Evolutionary conservation across 2,888 invertebrate genomes (phyloP), one percentile per base, ranked within the genome.

Genomic region (Toxonevra muliebris): DNA sequence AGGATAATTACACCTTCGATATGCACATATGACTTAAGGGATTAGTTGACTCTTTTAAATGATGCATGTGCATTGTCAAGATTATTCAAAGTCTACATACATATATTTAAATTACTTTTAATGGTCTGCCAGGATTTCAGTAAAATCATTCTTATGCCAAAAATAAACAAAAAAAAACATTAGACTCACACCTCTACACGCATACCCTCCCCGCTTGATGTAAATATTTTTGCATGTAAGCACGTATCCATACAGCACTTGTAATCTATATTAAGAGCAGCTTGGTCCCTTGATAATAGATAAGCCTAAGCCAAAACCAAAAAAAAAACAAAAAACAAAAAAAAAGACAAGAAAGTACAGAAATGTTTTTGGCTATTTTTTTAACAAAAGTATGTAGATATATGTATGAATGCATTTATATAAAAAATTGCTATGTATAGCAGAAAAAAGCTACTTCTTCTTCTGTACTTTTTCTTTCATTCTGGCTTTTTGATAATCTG

Each of bases 401-500:
- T 30, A 7, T n/a, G n/a, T n/a, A n/a, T n/a, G n/a, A n/a, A 20
- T 40, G 42, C 42, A 8, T 41, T 10, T 41, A 59, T 8, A 58
- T n/a, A 15, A 48, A 64, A 30, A 30, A n/a, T 10, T 45, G 11
- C 61, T 62, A 57, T 57, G 52, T 61, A 58, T 45, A 50, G 61
- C 17, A 58, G 7, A 17, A 58, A 30, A 73, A 69, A 74, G 73
- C 60, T 53, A 45, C 55, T n/a, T 13, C 42, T 58, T 43, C 59
- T 55, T 40, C 17, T 50, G 58, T 11, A 13, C 41, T 61, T 65
- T 64, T n/a, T 65, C 30, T 52, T 12, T 50, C 2, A n/a, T 54
- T 70, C 72, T 76, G 65, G 66, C 48, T 67, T 69, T 68, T 69
- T 68, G 66, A 75, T 79, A 79, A 80, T 79, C 80, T 79, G 77